A percentile compares a stretch with the other conserved stretches of the same genome.
Conservation (phyloP, 2,797 vertebrate species). For the Premnoplex brunnescens region DNA sequence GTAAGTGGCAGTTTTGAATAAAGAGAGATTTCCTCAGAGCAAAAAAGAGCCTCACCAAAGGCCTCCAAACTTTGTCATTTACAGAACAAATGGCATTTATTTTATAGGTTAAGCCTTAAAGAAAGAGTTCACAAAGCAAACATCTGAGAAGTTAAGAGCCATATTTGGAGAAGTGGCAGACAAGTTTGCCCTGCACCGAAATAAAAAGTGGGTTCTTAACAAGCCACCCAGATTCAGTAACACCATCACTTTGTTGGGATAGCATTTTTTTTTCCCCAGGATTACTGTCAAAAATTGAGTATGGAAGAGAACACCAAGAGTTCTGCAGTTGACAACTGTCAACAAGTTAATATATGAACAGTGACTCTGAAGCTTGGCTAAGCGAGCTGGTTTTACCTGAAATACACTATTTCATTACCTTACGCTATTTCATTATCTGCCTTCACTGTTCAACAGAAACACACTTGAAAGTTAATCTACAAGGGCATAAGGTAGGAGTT, state of each 20-base stretch:
- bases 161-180: background rate
- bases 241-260: background rate
- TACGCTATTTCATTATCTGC: background rate
- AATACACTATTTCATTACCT: background rate
- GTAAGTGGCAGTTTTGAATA: background rate
- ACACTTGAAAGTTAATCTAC: background rate
- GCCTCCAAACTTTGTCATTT: background rate
- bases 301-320: background rate
- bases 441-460: background rate
- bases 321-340: background rate
- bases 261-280: background rate
- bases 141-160: background rate
- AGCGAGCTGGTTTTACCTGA: background rate
- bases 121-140: background rate
- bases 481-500: background rate
- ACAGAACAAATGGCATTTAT: background rate
- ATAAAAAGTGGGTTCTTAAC: background rate
- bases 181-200: background rate
- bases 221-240: background rate
- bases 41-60: background rate
- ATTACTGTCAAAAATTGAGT: background rate
- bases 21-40: background rate
- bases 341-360: background rate
- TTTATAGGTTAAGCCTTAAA: background rate
- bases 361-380: background rate